Percentiles rank a stretch among this genome's conserved stretches.
These are phyloP conservation scores for Lasioglossum calceatum DNA, from an alignment of 2,888 invertebrate species.

Conservation along the genomic window DNA sequence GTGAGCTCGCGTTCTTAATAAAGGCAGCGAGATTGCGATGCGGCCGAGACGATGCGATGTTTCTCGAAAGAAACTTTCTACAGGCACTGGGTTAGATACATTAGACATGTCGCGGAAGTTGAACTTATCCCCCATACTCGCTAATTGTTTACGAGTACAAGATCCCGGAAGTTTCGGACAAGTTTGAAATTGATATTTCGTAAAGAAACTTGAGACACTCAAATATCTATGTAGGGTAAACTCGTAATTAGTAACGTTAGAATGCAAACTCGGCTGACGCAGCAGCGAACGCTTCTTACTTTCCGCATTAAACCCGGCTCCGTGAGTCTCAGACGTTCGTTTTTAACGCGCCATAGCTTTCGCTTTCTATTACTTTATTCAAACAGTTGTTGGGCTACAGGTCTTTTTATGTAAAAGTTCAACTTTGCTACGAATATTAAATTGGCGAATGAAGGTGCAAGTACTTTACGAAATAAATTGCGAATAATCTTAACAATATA, in stretches of 20 bases:
- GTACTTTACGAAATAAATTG: not conserved
- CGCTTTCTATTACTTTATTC: not conserved
- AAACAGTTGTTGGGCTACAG: not conserved
- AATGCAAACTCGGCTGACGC: constrained; percentile 35
- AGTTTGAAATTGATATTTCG: constrained; percentile 57
- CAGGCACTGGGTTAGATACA: constrained; percentile 20
- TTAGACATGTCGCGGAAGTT: constrained; percentile 34
- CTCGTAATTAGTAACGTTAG: constrained; percentile 58
- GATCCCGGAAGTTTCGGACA: constrained; percentile 29
- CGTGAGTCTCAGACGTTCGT: not conserved
- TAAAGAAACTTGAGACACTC: constrained; percentile 55
- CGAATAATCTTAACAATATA: not conserved
- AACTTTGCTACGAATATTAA: not conserved
- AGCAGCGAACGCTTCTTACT: constrained; percentile 14
- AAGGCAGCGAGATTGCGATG: not conserved
- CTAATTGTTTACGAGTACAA: constrained; percentile 48
- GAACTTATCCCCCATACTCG: constrained; percentile 33
- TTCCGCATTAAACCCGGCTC: constrained; percentile 17
- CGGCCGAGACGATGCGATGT: not conserved
- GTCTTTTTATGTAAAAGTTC: not conserved
- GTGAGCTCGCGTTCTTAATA: not conserved
- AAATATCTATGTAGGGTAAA: constrained; percentile 38
- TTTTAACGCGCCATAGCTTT: not conserved
- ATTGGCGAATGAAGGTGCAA: not conserved
- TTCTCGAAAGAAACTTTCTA: constrained; percentile 19